A percentile compares a stretch with the other conserved stretches of the same genome.
phyloP scores from a whole-genome alignment of 2,888 invertebrate species.

The Trypoxylon attenuatum region DNA sequence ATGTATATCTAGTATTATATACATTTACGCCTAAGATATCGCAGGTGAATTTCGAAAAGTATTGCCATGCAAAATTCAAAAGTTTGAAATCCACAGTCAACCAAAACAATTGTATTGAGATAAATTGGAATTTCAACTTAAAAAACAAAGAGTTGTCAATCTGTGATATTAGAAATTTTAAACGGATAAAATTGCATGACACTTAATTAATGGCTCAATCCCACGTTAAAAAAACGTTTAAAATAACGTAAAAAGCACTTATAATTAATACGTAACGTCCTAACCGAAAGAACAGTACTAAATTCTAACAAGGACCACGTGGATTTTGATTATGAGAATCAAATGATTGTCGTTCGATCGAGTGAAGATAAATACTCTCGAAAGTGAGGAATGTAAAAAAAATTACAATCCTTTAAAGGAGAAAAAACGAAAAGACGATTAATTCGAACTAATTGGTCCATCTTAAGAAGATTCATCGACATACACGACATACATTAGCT shows the following conservation, averaged over 20 bases:
- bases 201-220: constrained; percentile 10
- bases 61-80: too few species aligned
- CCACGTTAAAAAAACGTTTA: background rate
- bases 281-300: background rate
- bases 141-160: too few species aligned
- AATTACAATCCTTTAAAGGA: too few species aligned
- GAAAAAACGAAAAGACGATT: too few species aligned
- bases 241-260: constrained; percentile 3
- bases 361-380: constrained; percentile 1
- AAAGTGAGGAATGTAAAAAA: too few species aligned
- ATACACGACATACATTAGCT: too few species aligned
- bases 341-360: background rate
- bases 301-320: background rate
- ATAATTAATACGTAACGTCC: constrained; percentile 11
- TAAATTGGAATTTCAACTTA: background rate
- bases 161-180: too few species aligned
- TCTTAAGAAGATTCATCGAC: constrained; percentile 6
- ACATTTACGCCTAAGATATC: constrained; percentile 1
- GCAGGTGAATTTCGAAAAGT: too few species aligned
- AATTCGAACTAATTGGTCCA: background rate
- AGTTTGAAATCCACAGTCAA: too few species aligned
- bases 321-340: constrained; percentile 7
- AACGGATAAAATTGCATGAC: too few species aligned
- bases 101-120: background rate
- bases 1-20: constrained; percentile 13